Percentiles rank a stretch among this genome's conserved stretches.
These are phyloP conservation scores for Scaptodrosophila latifasciaeformis DNA, from an alignment of 2,888 invertebrate genomes.

Conservation along the genomic window DNA sequence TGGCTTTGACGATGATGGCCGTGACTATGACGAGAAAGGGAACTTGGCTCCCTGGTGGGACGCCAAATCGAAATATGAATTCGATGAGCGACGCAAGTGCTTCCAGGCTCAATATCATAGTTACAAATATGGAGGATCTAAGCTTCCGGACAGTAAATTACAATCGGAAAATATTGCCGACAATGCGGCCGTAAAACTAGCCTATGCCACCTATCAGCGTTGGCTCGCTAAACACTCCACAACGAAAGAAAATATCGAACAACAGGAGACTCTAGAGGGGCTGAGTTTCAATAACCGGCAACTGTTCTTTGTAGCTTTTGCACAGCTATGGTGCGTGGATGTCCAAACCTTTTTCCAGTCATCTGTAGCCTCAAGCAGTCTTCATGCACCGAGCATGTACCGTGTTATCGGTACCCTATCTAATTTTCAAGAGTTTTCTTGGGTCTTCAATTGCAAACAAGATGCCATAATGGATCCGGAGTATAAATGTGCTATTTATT, in stretches of 20 bases:
- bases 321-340: conserved; percentile 70
- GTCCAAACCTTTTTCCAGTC: conserved; percentile 46
- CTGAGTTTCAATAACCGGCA: conserved; percentile 55
- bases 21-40: conserved; percentile 57
- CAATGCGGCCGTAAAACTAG: conserved; percentile 69
- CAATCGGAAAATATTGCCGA: conserved; percentile 72
- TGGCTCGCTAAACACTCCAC: conserved; percentile 53
- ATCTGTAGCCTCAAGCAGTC: conserved; percentile 33
- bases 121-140: conserved; percentile 48
- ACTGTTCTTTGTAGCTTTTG: conserved; percentile 68
- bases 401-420: conserved; percentile 69
- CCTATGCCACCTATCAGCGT: conserved; percentile 64
- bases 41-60: conserved; percentile 66
- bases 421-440: conserved; percentile 71
- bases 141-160: conserved; percentile 39
- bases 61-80: conserved; percentile 52
- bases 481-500: conserved; percentile 70
- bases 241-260: conserved; percentile 25
- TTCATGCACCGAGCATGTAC: conserved; percentile 59
- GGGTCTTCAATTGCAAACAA: conserved; percentile 64
- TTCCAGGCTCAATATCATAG: conserved; percentile 69
- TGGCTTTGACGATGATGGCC: conserved; percentile 69
- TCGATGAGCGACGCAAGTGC: conserved; percentile 62
- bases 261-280: conserved; percentile 50
- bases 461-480: conserved; percentile 68